Evolutionary conservation across 64 coral and sea anemone genomes (phyloP), one percentile per base, ranked within the genome.

Genomic region (Stichodactyla helianthus): DNA sequence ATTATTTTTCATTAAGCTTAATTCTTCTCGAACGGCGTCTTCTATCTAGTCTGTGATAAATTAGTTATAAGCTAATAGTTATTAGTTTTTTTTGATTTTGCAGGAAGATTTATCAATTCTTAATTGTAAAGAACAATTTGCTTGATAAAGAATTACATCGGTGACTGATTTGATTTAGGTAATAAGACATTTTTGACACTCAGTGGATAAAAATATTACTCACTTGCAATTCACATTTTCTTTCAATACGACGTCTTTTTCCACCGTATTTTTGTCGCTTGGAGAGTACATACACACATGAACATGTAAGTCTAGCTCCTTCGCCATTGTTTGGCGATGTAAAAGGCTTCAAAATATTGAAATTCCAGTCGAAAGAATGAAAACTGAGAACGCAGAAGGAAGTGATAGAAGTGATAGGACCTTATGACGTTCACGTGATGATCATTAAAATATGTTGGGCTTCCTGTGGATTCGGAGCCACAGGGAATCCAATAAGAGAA

Each of bases 261-360:
- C 83, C 44, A 84, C 83, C 0, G 83, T 84, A 60, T 4, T 31
- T 28, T 63, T 35, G 19, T 84, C 53, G 2, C 8, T 35, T 18
- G 55, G 55, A 84, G 83, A 84, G 15, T 84, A 60, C 83, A 84
- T 60, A 60, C 83, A 84, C 19, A 84, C 55, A 84, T 81, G 78
- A 3, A 81, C 31, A 50, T 81, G 78, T n/a, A 81, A 19, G 26
- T 81, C 51, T 18, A 81, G 78, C 78, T 81, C 52, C 6, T 81
- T 54, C 20, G 78, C n/a, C 78, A 81, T 81, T 54, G 35, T 44
- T 16, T 81, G 52, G 20, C 0, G 78, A 1, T 31, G 22, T 74
- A 74, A 27, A 27, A 27, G 7, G 25, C 25, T 13, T 74, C 10
- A 31, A 74, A 31, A 31, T 9, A 8, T 12, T 54, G 15, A 7